Evolutionary conservation across 92 coral and sea anemone species (phyloP).

Genomic region (Heliopora coerulea): DNA sequence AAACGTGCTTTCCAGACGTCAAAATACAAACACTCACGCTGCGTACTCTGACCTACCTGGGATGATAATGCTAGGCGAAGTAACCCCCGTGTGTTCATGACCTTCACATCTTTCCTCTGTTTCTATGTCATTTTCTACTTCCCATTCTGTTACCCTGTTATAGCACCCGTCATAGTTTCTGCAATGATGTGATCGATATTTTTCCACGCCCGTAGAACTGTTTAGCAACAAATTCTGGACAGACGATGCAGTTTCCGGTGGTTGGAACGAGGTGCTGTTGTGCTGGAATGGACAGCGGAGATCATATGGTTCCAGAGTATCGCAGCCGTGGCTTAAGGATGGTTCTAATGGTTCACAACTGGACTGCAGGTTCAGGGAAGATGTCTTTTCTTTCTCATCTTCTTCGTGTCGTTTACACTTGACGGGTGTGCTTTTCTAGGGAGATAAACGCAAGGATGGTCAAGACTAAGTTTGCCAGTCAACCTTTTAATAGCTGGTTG

Average conservation of each 20-base stretch:
- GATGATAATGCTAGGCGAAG: constrained; percentile 6
- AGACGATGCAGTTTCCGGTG: constrained; percentile 36
- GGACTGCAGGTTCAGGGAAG: background rate
- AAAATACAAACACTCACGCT: too few species aligned
- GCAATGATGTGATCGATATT: constrained; percentile 4
- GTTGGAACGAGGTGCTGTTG: constrained; percentile 12
- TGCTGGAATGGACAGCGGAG: constrained; percentile 10
- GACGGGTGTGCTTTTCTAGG: background rate
- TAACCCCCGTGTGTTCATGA: constrained; percentile 15
- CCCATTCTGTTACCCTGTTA: background rate
- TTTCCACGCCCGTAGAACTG: constrained; percentile 10
- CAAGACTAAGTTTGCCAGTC: too few species aligned
- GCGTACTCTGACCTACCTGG: background rate
- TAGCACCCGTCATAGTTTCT: background rate
- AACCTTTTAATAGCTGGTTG: too few species aligned
- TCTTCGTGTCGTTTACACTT: constrained; percentile 18
- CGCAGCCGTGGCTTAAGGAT: background rate
- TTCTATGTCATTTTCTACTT: constrained; percentile 2
- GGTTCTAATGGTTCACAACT: background rate
- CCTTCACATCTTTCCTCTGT: constrained; percentile 13
- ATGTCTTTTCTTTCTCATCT: background rate
- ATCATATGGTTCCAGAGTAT: constrained; percentile 10
- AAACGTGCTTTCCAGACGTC: too few species aligned
- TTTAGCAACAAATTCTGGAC: constrained; percentile 23
- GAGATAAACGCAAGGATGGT: too few species aligned